phyloP scores from a whole-genome alignment of 1,140 invertebrate species.

The Eueides isabella region DNA sequence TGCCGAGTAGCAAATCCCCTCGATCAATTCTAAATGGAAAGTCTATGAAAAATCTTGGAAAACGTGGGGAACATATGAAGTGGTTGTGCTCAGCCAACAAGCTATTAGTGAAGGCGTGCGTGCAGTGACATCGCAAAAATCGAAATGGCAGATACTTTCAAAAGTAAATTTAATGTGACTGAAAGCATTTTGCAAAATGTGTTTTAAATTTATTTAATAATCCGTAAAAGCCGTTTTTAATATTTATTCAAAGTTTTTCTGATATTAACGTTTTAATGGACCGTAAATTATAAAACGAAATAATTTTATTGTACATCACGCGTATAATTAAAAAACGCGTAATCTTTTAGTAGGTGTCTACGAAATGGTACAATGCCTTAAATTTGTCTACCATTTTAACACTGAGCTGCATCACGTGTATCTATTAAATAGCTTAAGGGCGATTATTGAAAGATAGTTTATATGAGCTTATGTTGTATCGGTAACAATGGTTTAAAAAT shows the following conservation, averaged over 20 bases:
- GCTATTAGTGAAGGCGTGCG: constrained; percentile 58
- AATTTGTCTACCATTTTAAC: not conserved
- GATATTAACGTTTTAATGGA: constrained; percentile 2
- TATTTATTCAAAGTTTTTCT: not conserved
- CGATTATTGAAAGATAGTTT: not conserved
- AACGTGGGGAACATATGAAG: constrained; percentile 60
- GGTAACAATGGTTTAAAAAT: not conserved
- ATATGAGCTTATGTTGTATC: not conserved
- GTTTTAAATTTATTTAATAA: constrained; percentile 33
- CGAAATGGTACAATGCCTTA: not conserved
- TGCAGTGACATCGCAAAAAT: constrained; percentile 59
- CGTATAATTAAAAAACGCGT: constrained; percentile 1
- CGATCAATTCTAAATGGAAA: constrained; percentile 58
- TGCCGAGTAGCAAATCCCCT: constrained; percentile 46
- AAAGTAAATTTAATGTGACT: constrained; percentile 57
- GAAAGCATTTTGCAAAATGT: constrained; percentile 39
- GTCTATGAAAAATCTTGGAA: constrained; percentile 60
- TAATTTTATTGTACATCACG: not conserved
- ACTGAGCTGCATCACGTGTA: not conserved
- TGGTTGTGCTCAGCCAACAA: constrained; percentile 40
- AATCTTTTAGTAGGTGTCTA: not conserved
- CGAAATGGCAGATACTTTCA: constrained; percentile 57
- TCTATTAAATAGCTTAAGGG: not conserved
- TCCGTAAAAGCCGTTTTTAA: constrained; percentile 14
- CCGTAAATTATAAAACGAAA: not conserved